A percentile compares a stretch with the other conserved stretches of the same genome.
Conservation (phyloP, 2,888 invertebrate genomes). For the Amiota minor region DNA sequence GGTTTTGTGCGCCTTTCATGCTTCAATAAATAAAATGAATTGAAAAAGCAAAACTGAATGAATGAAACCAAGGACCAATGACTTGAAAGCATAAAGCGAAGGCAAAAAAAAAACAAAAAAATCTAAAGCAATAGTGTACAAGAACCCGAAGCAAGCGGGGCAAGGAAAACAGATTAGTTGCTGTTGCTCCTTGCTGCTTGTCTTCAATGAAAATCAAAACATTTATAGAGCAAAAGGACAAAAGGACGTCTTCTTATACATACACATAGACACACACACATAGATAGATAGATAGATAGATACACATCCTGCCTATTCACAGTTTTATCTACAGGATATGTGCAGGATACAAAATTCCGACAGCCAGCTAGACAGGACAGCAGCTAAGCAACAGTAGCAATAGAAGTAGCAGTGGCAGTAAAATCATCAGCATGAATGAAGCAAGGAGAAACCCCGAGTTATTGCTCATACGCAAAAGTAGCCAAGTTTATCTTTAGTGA, state of each 20-base stretch:
- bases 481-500: conserved; percentile 11
- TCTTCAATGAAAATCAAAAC: conserved; percentile 62
- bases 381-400: not conserved
- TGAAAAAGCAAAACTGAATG: conserved; percentile 50
- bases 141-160: conserved; percentile 9
- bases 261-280: conserved; percentile 37
- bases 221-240: conserved; percentile 45
- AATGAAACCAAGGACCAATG: not conserved
- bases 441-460: not conserved
- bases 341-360: conserved; percentile 28
- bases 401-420: not conserved
- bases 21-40: conserved; percentile 67
- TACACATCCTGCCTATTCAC: conserved; percentile 21
- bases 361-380: conserved; percentile 33
- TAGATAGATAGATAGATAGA: conserved; percentile 45
- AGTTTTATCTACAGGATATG: conserved; percentile 51
- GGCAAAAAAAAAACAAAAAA: too few species aligned
- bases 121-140: conserved; percentile 30
- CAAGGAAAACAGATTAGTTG: conserved; percentile 64
- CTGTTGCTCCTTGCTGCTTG: conserved; percentile 46
- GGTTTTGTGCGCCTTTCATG: conserved; percentile 54
- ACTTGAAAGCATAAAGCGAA: not conserved
- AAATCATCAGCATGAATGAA: too few species aligned
- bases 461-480: conserved; percentile 26
- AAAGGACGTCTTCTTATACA: conserved; percentile 45